Conservation (phyloP, 2,797 vertebrate species). For the Tamandua tetradactyla region DNA sequence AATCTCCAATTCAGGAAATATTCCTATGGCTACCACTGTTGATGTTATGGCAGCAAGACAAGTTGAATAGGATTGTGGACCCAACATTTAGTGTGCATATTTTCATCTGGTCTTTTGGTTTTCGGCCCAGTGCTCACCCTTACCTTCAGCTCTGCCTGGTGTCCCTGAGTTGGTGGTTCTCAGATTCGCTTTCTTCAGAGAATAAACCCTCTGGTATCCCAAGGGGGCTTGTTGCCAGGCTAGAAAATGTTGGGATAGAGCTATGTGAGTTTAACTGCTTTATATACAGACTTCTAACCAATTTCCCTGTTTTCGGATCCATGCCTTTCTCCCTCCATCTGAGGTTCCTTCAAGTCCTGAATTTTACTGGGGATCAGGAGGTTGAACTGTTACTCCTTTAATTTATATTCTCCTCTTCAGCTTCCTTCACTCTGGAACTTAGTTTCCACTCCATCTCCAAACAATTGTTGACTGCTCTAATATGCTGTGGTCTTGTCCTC, state of each 20-base stretch:
- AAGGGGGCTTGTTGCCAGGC: neutral
- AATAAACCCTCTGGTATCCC: neutral
- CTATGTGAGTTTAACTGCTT: neutral
- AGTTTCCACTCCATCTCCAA: neutral
- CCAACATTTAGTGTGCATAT: neutral
- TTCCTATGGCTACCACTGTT: neutral
- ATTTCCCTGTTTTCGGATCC: neutral
- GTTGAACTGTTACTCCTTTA: neutral
- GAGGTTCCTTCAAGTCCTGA: neutral
- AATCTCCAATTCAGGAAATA: neutral
- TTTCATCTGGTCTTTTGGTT: neutral
- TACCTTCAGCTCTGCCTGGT: neutral
- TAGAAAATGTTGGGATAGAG: neutral
- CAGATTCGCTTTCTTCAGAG: neutral
- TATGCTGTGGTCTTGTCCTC: neutral
- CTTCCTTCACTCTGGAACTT: neutral
- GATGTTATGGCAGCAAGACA: neutral
- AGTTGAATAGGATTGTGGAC: neutral
- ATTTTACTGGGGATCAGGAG: neutral
- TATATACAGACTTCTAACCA: neutral
- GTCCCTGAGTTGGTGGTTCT: neutral
- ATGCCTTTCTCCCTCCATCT: neutral
- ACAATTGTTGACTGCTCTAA: neutral
- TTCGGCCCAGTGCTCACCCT: neutral
- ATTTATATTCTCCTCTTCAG: neutral